Evolutionary conservation across 2,888 invertebrate species (phyloP), one percentile per base, ranked within the genome.

Genomic region (Drosophila kanekoi): DNA sequence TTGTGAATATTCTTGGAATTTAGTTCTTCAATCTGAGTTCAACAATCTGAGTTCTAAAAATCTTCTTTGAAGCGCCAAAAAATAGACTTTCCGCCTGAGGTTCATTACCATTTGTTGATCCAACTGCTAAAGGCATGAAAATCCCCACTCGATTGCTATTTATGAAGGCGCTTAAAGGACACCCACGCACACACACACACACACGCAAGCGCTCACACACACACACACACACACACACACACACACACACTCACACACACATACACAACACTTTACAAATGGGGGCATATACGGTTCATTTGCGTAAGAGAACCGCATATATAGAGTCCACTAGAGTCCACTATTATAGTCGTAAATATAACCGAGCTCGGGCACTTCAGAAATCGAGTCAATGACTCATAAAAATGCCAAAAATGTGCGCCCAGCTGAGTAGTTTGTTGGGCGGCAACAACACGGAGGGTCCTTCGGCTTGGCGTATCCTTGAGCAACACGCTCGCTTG

Each of bases 371-470:
- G 48, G 64, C 84, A 83, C 87, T 88, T 69, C 78, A 78, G 81
- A 87, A 88, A 87, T 83, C 89, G 89, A 88, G 78, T 83, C 89
- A 83, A 83, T 83, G 89, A 88, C 78, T 83, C 89, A 88, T 83
- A 83, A 83, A 83, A 83, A 83, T 83, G 83, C 83, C 83, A 87
- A 88, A 88, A 87, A 83, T 83, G 81, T 89, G 79, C 81, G 73
- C 80, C 63, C 81, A 83, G 51, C 62, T 82, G 72, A 53, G 79
- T 61, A 57, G 48, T 61, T 58, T 40, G 35, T 14, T 44, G 60
- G 58, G 8, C 45, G 53, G 59, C 23, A 11, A 13, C 48, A 28
- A 51, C 40, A 28, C 11, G 18, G 52, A 65, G 72, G 28, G 66
- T 77, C 77, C 65, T 64, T 33, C 28, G 35, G 47, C 33, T 45